Percentiles rank a stretch among this genome's conserved stretches.
phyloP scores from a whole-genome alignment of 2,113 vertebrate species.

The Callopanchax toddi region DNA sequence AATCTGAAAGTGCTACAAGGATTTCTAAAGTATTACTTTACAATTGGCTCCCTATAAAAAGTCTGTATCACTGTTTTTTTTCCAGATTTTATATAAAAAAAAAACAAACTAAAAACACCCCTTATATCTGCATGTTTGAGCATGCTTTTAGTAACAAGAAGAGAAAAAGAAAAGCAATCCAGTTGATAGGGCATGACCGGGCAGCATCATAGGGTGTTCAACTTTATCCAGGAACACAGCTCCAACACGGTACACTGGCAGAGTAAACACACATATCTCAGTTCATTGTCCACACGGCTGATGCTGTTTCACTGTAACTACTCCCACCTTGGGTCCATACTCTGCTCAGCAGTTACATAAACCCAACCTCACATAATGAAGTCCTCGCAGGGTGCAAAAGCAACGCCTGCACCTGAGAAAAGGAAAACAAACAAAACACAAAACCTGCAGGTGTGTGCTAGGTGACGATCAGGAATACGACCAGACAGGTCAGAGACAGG shows the following conservation, averaged over 20 bases:
- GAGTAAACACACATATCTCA: conserved; percentile 41
- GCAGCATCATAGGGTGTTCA: conserved; percentile 12
- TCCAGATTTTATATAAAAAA: too few relatives aligned
- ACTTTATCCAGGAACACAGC: conserved; percentile 10
- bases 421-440: neutral
- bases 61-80: too few relatives aligned
- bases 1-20: too few relatives aligned
- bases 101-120: too few relatives aligned
- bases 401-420: conserved; percentile 5
- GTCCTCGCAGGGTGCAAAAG: neutral
- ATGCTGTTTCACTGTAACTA: conserved; percentile 16
- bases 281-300: conserved; percentile 8
- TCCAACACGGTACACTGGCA: conserved; percentile 26
- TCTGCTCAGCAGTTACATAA: neutral
- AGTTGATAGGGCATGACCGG: conserved; percentile 9
- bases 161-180: neutral
- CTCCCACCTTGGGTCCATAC: conserved; percentile 1
- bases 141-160: neutral
- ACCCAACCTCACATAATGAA: neutral
- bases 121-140: neutral
- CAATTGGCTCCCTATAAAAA: too few relatives aligned
- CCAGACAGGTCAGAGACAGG: conserved; percentile 62
- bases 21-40: too few relatives aligned
- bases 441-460: conserved; percentile 36
- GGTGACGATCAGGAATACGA: conserved; percentile 31